Evolutionary conservation across 2,797 vertebrate genomes (phyloP).

Genomic region (Ispidina picta): DNA sequence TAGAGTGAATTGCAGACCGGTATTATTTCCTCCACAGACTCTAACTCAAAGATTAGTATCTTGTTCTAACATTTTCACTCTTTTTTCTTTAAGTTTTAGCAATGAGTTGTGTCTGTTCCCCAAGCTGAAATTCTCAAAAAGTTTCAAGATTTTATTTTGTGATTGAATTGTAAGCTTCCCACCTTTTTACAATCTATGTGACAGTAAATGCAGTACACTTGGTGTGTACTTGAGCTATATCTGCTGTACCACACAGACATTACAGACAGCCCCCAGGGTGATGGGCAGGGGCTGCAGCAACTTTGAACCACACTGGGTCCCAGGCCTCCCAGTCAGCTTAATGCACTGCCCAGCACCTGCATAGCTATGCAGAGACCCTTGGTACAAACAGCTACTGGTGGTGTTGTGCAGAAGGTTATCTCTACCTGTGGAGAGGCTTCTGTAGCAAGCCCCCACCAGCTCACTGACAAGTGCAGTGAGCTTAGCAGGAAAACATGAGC

Average conservation of each 20-base stretch:
- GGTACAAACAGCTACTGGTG: not conserved
- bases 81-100: not conserved
- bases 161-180: no score
- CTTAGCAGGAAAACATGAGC: not conserved
- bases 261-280: no score
- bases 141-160: not conserved
- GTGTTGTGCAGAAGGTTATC: not conserved
- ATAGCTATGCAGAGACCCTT: fast-evolving
- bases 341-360: fast-evolving
- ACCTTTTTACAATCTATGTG: fast-evolving
- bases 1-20: not conserved
- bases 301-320: not conserved
- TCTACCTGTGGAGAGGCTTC: fast-evolving
- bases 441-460: not conserved
- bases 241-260: not conserved
- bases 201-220: fast-evolving
- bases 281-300: no score
- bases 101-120: not conserved
- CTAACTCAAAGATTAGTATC: not conserved
- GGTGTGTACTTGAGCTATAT: fast-evolving
- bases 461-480: not conserved
- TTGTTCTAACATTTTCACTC: not conserved
- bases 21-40: not conserved
- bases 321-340: not conserved
- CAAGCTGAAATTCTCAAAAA: not conserved